Percentiles rank a stretch among this genome's conserved stretches.
Evolutionary conservation across 2,113 vertebrate genomes (phyloP).

Genomic region (Tragelaphus strepsiceros): DNA sequence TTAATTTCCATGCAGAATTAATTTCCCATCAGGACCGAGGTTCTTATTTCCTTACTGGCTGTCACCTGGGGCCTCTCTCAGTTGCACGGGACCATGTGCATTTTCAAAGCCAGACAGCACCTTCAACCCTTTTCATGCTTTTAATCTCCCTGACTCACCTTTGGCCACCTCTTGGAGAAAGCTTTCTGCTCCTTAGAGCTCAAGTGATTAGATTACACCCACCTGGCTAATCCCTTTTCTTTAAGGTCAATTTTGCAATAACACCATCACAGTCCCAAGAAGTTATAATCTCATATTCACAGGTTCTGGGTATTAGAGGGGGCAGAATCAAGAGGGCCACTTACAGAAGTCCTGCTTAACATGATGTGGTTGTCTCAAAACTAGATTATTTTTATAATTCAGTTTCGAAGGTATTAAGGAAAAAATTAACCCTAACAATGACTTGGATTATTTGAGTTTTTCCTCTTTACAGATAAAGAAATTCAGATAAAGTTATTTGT

Average conservation of each 20-base stretch:
- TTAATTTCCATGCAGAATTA: neutral
- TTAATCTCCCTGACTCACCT: neutral
- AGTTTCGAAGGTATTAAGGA: neutral
- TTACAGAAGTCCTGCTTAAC: neutral
- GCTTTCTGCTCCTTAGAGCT: neutral
- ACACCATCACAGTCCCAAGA: neutral
- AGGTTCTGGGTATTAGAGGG: neutral
- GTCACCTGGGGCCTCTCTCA: neutral
- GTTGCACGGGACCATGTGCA: neutral
- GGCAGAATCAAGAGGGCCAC: neutral
- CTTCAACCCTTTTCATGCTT: neutral
- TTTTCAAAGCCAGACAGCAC: neutral
- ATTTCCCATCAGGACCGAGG: neutral
- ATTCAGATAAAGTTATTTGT: neutral
- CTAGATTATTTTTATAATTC: neutral
- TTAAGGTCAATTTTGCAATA: neutral
- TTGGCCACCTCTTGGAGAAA: neutral
- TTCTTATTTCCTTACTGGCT: neutral
- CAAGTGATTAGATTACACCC: neutral
- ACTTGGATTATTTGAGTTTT: neutral
- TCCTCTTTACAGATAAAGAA: neutral
- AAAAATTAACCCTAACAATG: neutral
- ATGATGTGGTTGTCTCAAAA: neutral
- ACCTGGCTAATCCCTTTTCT: neutral
- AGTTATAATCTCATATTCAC: neutral